A percentile compares a stretch with the other conserved stretches of the same genome.
phyloP scores from a whole-genome alignment of 2,113 vertebrate genomes.

The Cercopithecus mona region DNA sequence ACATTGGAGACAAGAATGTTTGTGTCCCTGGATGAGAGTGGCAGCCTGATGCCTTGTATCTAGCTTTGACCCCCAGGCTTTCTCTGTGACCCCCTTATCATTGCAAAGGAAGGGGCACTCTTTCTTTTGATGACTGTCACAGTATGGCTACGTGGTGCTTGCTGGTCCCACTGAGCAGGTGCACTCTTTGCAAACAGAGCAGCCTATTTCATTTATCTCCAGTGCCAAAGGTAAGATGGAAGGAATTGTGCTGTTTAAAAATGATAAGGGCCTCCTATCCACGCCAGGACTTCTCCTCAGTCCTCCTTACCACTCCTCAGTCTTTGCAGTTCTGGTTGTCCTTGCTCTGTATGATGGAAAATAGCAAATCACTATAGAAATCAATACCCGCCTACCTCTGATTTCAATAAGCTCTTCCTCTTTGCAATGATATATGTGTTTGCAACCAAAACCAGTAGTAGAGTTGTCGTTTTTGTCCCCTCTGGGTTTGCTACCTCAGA shows the following conservation, averaged over 20 bases:
- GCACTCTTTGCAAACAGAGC: background rate
- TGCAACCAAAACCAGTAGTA: rapidly evolving
- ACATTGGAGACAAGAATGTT: background rate
- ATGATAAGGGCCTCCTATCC: too few species aligned
- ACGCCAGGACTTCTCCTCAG: rapidly evolving
- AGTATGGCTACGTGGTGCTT: background rate
- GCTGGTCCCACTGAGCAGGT: rapidly evolving
- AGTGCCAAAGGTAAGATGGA: background rate
- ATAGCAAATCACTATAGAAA: background rate
- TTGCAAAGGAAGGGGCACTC: rapidly evolving
- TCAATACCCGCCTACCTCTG: background rate
- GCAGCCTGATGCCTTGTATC: background rate
- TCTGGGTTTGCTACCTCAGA: background rate
- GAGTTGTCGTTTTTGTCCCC: too few species aligned
- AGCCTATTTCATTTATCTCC: background rate
- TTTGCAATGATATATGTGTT: background rate
- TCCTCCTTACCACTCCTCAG: background rate
- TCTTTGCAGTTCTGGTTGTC: background rate
- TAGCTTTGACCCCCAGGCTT: background rate
- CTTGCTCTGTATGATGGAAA: background rate
- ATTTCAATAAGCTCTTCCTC: background rate
- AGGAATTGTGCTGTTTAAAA: background rate
- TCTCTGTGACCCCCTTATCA: background rate
- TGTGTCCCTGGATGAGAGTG: background rate
- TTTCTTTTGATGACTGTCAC: background rate